phyloP scores from a whole-genome alignment of 1,140 invertebrate species.

The Drosophila varians region DNA sequence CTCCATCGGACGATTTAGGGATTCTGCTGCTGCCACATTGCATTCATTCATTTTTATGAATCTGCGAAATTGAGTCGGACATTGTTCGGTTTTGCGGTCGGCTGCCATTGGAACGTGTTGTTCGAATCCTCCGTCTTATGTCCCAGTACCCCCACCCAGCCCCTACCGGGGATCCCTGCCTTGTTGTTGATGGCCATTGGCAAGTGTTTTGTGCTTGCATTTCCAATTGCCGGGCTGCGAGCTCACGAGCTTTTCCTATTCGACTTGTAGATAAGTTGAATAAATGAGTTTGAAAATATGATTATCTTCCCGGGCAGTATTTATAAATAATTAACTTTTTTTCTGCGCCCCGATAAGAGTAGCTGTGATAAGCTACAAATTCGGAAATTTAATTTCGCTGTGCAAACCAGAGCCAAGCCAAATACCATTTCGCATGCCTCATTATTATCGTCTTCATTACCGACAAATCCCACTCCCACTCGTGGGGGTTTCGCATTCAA shows the following conservation, averaged over 20 bases:
- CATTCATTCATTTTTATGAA: slow-evolving; percentile 79
- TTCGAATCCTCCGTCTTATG: slow-evolving; percentile 34
- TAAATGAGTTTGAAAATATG: background rate
- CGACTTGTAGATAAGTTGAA: background rate
- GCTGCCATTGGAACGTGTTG: slow-evolving; percentile 43
- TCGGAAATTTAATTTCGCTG: background rate
- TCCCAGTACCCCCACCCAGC: slow-evolving; percentile 36
- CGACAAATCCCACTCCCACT: background rate
- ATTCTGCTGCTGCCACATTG: slow-evolving; percentile 39
- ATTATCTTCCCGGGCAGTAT: background rate
- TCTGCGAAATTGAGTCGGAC: slow-evolving; percentile 74
- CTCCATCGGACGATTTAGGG: slow-evolving; percentile 59
- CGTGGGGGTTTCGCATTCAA: background rate
- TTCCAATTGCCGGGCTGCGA: slow-evolving; percentile 1
- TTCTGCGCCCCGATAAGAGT: slow-evolving; percentile 4
- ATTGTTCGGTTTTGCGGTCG: slow-evolving; percentile 72
- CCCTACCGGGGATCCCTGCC: background rate
- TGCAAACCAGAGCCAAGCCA: background rate
- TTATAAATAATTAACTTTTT: background rate
- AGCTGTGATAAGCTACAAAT: background rate
- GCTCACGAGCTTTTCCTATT: slow-evolving; percentile 32
- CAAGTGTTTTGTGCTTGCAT: slow-evolving; percentile 27
- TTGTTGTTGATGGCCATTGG: slow-evolving; percentile 49
- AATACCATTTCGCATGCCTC: background rate
- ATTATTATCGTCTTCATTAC: slow-evolving; percentile 2